Conservation (phyloP, 1,140 invertebrate species). For the Pseudachorutes palmiensis region DNA sequence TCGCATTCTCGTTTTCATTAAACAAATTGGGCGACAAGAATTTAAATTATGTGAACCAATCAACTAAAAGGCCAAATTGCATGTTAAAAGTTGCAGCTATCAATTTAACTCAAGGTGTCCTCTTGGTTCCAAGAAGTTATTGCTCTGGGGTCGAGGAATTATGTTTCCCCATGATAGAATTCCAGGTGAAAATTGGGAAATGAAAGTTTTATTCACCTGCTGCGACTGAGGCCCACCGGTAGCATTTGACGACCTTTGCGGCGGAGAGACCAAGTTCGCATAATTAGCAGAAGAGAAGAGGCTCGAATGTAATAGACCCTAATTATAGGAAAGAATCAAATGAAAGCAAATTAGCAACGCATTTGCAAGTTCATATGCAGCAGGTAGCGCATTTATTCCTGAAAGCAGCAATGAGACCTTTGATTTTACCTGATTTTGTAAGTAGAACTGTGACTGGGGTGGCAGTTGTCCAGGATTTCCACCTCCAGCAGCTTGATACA, state of each 20-base stretch:
- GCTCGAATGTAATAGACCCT: conserved; percentile 21
- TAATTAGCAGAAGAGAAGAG: conserved; percentile 17
- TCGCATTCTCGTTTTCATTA: background rate
- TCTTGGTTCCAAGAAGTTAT: no score
- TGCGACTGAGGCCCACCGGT: conserved; percentile 13
- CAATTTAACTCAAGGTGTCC: no score
- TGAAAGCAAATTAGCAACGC: conserved; percentile 12
- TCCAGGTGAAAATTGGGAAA: conserved; percentile 12
- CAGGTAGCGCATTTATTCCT: no score
- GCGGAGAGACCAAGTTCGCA: conserved; percentile 18
- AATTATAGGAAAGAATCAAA: conserved; percentile 3
- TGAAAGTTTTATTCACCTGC: background rate
- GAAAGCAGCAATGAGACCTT: no score
- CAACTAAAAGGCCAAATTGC: no score
- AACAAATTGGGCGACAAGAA: conserved; percentile 1
- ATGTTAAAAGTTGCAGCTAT: no score
- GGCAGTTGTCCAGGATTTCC: conserved; percentile 48
- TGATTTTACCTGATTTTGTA: conserved; percentile 65
- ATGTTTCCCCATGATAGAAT: background rate
- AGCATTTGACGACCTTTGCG: conserved; percentile 9
- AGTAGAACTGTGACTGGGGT: conserved; percentile 61
- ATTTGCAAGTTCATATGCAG: background rate
- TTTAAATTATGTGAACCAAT: background rate
- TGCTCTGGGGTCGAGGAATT: no score
- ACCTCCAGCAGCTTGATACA: conserved; percentile 50